Percentiles rank a stretch among this genome's conserved stretches.
These are phyloP conservation scores for Eupithecia tripunctaria DNA, from an alignment of 2,888 invertebrate species.

Conservation along the genomic window DNA sequence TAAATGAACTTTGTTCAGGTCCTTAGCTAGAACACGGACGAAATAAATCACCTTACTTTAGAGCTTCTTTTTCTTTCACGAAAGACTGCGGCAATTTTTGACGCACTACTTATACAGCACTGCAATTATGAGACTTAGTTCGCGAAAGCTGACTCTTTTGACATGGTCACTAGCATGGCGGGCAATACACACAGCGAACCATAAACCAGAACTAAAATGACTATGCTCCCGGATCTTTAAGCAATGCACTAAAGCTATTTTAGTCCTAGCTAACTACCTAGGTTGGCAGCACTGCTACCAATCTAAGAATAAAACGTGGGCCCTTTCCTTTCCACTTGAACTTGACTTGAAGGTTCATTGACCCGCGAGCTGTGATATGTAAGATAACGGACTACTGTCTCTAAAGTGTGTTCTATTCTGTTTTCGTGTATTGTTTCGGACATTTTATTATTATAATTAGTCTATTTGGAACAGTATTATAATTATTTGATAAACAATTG, in stretches of 20 bases:
- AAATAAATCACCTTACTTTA: too few species aligned
- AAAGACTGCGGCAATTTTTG: too few species aligned
- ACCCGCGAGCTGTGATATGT: constrained; percentile 64
- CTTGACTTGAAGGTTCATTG: constrained; percentile 71
- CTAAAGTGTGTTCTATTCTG: constrained; percentile 37
- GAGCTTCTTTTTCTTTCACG: too few species aligned
- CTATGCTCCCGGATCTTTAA: not conserved
- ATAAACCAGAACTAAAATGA: not conserved
- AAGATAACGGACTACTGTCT: constrained; percentile 43
- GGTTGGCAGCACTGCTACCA: constrained; percentile 20
- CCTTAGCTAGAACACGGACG: too few species aligned
- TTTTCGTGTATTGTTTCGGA: constrained; percentile 31
- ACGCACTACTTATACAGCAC: too few species aligned
- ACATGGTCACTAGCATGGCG: not conserved
- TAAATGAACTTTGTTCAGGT: too few species aligned
- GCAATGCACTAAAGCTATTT: constrained; percentile 4
- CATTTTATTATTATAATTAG: constrained; percentile 2
- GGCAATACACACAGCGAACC: not conserved
- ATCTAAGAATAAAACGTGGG: constrained; percentile 75
- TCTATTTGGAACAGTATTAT: constrained; percentile 8
- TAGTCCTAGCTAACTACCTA: not conserved
- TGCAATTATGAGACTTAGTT: too few species aligned
- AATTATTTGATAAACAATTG: constrained; percentile 2
- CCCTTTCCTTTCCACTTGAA: constrained; percentile 72
- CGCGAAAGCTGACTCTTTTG: too few species aligned